Evolutionary conservation across 2,797 vertebrate genomes (phyloP), one percentile per base, ranked within the genome.

Genomic region (Channallabes apus): DNA sequence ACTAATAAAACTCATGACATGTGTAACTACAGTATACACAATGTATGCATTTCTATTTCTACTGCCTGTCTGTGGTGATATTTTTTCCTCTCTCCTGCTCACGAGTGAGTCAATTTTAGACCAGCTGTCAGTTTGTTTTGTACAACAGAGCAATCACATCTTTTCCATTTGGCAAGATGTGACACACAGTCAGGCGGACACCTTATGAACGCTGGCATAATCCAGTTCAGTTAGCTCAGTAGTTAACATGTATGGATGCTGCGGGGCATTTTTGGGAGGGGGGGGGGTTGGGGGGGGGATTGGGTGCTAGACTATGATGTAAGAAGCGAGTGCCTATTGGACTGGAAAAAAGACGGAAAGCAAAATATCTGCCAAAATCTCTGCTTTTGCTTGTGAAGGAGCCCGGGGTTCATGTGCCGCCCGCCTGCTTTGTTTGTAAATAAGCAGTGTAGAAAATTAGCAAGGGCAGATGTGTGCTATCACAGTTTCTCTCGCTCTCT

Each of bases 391-490:
- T 27, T 27, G 24, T 54, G 17, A 76, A 29, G 15, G 29, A 24
- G 56, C 11, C 35, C 4, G 3, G 86, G 54, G 80, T 88, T 85
- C 90, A 84, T 88, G 87, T 80, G 80, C 89, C 84, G 84, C 88
- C 88, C 84, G 83, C 84, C 78, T 51, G 56, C 84, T 90, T 91
- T 91, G 90, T 88, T 93, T 67, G 89, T 92, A 93, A 93, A 93
- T 92, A 94, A 92, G 90, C 89, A 82, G 89, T 90, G 88, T 46
- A 80, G 89, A 93, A 92, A 93, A 91, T 88, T 88, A 88, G 88
- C 83, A 56, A 89, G 88, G 87, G 80, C 88, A 89, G 86, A 89
- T 65, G 61, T 65, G n/a, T 76, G 76, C 58, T 67, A 35, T 46
- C 14, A 14, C 15, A 9, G 17, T 76, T 22, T n/a, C 29, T 41